phyloP scores from a whole-genome alignment of 2,888 invertebrate genomes.

The Brenthis daphne region DNA sequence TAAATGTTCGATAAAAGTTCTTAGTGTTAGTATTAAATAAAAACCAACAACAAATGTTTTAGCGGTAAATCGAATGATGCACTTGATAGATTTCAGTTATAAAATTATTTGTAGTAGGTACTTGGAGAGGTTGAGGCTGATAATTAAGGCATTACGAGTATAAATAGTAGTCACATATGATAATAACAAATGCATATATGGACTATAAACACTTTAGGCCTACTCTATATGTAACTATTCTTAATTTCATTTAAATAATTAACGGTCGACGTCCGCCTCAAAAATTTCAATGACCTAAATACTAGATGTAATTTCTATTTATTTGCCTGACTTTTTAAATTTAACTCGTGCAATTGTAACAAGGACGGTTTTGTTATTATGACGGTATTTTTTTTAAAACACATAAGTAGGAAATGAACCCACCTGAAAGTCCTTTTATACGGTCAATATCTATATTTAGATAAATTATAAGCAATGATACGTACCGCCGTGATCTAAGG shows the following conservation, averaged over 20 bases:
- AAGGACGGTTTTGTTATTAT: slow-evolving; percentile 20
- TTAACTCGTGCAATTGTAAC: slow-evolving; percentile 35
- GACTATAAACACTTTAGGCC: background rate
- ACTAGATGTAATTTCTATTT: slow-evolving; percentile 30
- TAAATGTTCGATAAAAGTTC: too few relatives aligned
- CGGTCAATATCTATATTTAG: background rate
- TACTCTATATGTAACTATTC: slow-evolving; percentile 6
- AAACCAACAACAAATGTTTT: slow-evolving; percentile 3
- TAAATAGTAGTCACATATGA: background rate
- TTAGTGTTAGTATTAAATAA: background rate
- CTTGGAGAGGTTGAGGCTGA: background rate
- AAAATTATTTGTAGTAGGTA: slow-evolving; percentile 1
- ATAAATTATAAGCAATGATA: slow-evolving; percentile 8
- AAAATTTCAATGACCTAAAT: slow-evolving; percentile 35
- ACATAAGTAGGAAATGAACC: background rate
- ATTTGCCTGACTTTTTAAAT: slow-evolving; percentile 31
- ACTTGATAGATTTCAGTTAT: slow-evolving; percentile 27
- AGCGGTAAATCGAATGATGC: slow-evolving; percentile 10
- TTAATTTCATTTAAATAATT: slow-evolving; percentile 25
- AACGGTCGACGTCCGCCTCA: slow-evolving; percentile 22
- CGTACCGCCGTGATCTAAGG: slow-evolving; percentile 10
- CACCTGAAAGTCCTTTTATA: background rate
- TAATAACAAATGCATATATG: background rate
- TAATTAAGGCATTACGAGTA: background rate
- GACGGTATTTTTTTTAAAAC: slow-evolving; percentile 2